Evolutionary conservation across 2,888 invertebrate genomes (phyloP), one percentile per base, ranked within the genome.

Genomic region (Drosophila quinaria): DNA sequence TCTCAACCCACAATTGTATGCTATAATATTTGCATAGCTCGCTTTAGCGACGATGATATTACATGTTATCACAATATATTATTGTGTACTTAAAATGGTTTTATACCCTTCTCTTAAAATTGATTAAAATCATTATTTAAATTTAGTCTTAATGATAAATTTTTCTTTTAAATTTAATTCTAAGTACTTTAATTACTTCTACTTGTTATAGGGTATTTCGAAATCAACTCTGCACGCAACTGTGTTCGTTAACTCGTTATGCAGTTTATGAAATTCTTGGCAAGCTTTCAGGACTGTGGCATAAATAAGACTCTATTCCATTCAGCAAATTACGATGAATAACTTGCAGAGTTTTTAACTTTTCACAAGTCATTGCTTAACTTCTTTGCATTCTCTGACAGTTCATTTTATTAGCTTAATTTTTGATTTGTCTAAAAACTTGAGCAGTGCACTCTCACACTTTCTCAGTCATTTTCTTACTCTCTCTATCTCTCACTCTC

Each of bases 321-420:
- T 54, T 68, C 60, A 60, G 31, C 62, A 70, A 77, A 77, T 77
- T 73, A 69, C 59, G 46, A 69, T 77, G 78, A 74, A 77, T 77
- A 78, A 59, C 59, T 74, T 55, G 50, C 42, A 22, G 54, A 73
- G 59, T 69, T 72, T 52, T 61, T 47, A 70, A 67, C 69, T 77
- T 77, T 77, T 50, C 56, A 51, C 74, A 63, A 69, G 69, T 42
- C 73, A 65, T 62, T 70, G 68, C 77, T 72, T 59, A 68, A 64
- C 70, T 73, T 65, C 39, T 54, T 11, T 72, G 67, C 74, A 62
- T 68, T 71, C 56, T 46, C 78, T 59, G 78, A 72, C 79, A 78
- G 79, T 78, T 71, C 75, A 66, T 81, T 81, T 75, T 77, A 79
- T 81, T 65, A 70, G 68, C 74, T 73, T 74, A 75, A 78, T 75